Conservation (phyloP, 2,888 invertebrate species). For the Junonia oenone region DNA sequence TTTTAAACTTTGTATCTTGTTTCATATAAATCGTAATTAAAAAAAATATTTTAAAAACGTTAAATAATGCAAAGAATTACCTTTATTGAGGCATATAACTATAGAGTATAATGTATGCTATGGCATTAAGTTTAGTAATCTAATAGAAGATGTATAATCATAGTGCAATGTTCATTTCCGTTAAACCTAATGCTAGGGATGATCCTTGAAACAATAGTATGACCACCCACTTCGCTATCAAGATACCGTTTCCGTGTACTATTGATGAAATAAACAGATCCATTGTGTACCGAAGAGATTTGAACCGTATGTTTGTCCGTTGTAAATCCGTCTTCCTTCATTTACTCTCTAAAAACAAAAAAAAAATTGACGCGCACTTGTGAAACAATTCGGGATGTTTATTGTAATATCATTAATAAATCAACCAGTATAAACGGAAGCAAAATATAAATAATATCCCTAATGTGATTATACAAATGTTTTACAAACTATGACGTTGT, state of each 20-base stretch:
- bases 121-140: not conserved
- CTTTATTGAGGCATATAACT: too few relatives aligned
- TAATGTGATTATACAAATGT: not conserved
- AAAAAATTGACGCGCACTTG: not conserved
- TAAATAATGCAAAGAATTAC: too few relatives aligned
- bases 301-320: conserved; percentile 61
- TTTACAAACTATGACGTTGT: not conserved
- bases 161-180: not conserved
- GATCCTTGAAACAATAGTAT: conserved; percentile 27
- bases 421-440: conserved; percentile 1
- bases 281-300: conserved; percentile 72
- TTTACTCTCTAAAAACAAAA: conserved; percentile 8
- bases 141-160: not conserved
- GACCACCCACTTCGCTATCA: conserved; percentile 65
- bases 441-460: not conserved
- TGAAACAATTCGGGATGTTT: not conserved
- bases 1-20: too few relatives aligned
- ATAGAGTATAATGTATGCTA: too few relatives aligned
- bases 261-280: conserved; percentile 68
- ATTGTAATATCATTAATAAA: not conserved
- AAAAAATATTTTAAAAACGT: too few relatives aligned
- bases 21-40: too few relatives aligned
- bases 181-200: conserved; percentile 12
- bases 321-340: conserved; percentile 52
- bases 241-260: conserved; percentile 59